These are phyloP conservation scores for Cinclus cinclus DNA, from an alignment of 2,113 vertebrate genomes.

Conservation along the genomic window DNA sequence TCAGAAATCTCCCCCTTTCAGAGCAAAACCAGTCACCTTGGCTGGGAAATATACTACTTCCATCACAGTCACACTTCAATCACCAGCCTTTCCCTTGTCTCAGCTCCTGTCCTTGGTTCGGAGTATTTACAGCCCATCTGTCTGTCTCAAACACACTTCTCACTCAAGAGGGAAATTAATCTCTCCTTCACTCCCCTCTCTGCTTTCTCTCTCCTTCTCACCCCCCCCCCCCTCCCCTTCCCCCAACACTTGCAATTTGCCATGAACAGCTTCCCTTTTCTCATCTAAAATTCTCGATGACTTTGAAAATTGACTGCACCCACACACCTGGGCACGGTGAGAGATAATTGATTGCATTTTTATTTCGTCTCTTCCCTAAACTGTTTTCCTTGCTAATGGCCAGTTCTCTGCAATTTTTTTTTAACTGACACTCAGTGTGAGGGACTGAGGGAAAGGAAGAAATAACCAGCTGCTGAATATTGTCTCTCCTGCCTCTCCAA, in stretches of 20 bases:
- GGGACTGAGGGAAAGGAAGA: constrained; percentile 36
- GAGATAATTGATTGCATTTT: constrained; percentile 52
- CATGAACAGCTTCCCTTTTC: constrained; percentile 56
- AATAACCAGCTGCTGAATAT: constrained; percentile 59
- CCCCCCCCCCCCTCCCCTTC: constrained; percentile 3
- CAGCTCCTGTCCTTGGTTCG: constrained; percentile 73
- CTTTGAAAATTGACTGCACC: constrained; percentile 68
- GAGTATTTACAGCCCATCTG: constrained; percentile 82
- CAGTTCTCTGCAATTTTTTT: constrained; percentile 50
- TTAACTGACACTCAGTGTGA: constrained; percentile 25
- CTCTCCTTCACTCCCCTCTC: constrained; percentile 22
- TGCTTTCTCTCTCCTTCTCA: background rate
- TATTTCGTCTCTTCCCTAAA: constrained; percentile 55
- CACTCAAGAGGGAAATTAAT: constrained; percentile 66
- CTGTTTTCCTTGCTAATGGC: constrained; percentile 68
- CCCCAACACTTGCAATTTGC: constrained; percentile 55
- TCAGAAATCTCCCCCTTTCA: background rate
- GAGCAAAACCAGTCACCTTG: constrained; percentile 72
- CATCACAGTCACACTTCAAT: constrained; percentile 77
- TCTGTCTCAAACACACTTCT: constrained; percentile 74
- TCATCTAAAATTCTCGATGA: constrained; percentile 51
- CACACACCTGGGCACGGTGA: constrained; percentile 46
- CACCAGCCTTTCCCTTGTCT: constrained; percentile 74
- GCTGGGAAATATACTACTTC: constrained; percentile 67
- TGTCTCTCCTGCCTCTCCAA: constrained; percentile 14